Evolutionary conservation across 2,797 vertebrate genomes (phyloP).

Genomic region (Pantherophis vulpinus): DNA sequence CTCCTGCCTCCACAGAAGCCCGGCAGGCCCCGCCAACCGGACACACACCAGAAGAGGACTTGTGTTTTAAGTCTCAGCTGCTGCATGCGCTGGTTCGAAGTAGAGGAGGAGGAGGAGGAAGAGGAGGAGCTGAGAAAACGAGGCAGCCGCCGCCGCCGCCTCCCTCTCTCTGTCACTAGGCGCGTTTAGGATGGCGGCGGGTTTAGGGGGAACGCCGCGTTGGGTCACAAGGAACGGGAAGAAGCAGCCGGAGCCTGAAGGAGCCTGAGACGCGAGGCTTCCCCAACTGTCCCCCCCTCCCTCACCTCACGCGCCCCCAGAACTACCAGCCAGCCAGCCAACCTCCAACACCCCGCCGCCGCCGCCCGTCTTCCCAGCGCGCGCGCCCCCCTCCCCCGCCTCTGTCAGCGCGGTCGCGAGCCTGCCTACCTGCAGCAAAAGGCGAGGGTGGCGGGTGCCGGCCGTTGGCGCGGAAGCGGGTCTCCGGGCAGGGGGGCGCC

Average conservation of each 20-base stretch:
- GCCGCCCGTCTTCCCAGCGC: constrained; percentile 13
- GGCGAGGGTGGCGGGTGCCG: constrained; percentile 57
- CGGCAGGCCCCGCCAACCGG: constrained; percentile 10
- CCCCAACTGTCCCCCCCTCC: constrained; percentile 27
- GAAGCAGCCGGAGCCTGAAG: neutral
- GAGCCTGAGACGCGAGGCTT: constrained; percentile 12
- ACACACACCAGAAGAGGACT: neutral
- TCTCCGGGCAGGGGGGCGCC: constrained; percentile 64
- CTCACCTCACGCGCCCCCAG: constrained; percentile 3
- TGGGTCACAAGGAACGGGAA: no score
- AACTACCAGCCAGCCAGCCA: constrained; percentile 10
- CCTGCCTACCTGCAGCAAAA: constrained; percentile 63
- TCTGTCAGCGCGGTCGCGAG: constrained; percentile 15
- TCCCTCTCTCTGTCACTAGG: constrained; percentile 39
- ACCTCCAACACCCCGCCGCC: neutral
- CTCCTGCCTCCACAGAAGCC: neutral
- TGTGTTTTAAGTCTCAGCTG: neutral
- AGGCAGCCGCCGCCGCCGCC: neutral
- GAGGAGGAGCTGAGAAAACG: constrained; percentile 8
- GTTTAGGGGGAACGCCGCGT: neutral
- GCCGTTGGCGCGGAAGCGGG: constrained; percentile 60
- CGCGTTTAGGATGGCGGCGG: constrained; percentile 19
- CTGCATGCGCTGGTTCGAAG: constrained; percentile 8
- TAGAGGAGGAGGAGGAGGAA: neutral
- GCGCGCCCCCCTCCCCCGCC: neutral